A percentile compares a stretch with the other conserved stretches of the same genome.
Conservation (phyloP, 2,797 vertebrate species). For the Pseudochromis fuscus region DNA sequence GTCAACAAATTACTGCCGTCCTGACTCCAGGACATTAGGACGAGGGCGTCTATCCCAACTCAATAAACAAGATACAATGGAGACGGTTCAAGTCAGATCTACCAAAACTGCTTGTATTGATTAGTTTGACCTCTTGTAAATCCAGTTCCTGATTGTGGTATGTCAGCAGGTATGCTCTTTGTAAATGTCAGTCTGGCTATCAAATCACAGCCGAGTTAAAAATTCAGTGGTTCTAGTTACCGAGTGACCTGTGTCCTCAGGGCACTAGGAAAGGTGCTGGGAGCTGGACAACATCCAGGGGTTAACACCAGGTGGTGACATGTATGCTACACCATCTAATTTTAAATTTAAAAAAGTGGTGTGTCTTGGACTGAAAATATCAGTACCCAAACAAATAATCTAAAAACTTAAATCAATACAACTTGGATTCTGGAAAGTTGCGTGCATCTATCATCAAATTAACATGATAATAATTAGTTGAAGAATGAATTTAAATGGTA, state of each 20-base stretch:
- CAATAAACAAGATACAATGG: not conserved
- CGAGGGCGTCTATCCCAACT: not conserved
- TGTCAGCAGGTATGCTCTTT: conserved; percentile 19
- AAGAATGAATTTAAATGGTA: too few species aligned
- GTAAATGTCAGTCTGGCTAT: conserved; percentile 49
- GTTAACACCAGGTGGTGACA: conserved; percentile 27
- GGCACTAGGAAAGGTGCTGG: conserved; percentile 32
- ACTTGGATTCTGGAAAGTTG: too few species aligned
- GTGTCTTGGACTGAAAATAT: not conserved
- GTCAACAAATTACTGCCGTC: not conserved
- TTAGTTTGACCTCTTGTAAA: not conserved
- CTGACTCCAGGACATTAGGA: not conserved
- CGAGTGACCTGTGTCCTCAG: conserved; percentile 39
- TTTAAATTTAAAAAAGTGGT: not conserved
- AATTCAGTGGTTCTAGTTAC: conserved; percentile 59
- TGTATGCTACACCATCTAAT: not conserved
- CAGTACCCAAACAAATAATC: too few species aligned
- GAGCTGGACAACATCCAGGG: conserved; percentile 38
- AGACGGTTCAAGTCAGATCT: not conserved
- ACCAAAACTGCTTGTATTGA: not conserved
- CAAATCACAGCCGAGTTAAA: conserved; percentile 57
- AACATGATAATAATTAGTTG: too few species aligned
- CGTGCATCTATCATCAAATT: too few species aligned
- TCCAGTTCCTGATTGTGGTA: conserved; percentile 5
- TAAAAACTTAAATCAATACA: too few species aligned